Evolutionary conservation across 2,888 invertebrate genomes (phyloP).

Genomic region (Zele albiditarsus): DNA sequence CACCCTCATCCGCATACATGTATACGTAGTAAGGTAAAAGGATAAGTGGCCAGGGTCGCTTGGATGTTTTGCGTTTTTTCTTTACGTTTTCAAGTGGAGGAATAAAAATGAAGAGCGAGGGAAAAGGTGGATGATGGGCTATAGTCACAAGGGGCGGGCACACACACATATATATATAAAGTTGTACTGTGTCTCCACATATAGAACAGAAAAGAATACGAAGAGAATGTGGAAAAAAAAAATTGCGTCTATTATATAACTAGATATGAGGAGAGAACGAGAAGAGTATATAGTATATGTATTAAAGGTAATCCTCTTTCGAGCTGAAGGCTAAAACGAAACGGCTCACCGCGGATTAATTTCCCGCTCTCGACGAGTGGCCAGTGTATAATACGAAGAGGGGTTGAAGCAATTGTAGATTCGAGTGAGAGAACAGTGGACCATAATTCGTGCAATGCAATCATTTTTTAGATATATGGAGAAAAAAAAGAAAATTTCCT

Average conservation of each 20-base stretch:
- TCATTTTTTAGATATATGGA: not conserved
- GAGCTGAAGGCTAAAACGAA: slow-evolving; percentile 48
- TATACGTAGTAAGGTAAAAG: not conserved
- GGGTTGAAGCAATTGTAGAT: not conserved
- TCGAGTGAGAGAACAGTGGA: not conserved
- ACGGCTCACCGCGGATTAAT: slow-evolving; percentile 53
- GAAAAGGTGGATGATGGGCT: too few species aligned
- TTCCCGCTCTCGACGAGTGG: slow-evolving; percentile 30
- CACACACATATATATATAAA: not conserved
- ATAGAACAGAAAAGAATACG: not conserved
- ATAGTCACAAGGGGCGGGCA: too few species aligned
- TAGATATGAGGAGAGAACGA: not conserved
- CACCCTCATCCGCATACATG: too few species aligned
- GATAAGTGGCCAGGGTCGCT: slow-evolving; percentile 23
- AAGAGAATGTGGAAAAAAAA: not conserved
- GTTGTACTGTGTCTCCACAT: not conserved
- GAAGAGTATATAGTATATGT: slow-evolving; percentile 36
- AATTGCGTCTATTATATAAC: not conserved
- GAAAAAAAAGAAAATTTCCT: not conserved
- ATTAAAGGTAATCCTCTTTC: slow-evolving; percentile 53
- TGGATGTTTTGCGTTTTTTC: slow-evolving; percentile 44
- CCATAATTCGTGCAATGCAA: not conserved
- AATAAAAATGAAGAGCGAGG: too few species aligned
- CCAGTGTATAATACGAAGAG: slow-evolving; percentile 13
- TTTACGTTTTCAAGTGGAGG: not conserved